Base-by-base conservation (phyloP, 2,888 invertebrate species). In the Slavum lentiscoides region DNA sequence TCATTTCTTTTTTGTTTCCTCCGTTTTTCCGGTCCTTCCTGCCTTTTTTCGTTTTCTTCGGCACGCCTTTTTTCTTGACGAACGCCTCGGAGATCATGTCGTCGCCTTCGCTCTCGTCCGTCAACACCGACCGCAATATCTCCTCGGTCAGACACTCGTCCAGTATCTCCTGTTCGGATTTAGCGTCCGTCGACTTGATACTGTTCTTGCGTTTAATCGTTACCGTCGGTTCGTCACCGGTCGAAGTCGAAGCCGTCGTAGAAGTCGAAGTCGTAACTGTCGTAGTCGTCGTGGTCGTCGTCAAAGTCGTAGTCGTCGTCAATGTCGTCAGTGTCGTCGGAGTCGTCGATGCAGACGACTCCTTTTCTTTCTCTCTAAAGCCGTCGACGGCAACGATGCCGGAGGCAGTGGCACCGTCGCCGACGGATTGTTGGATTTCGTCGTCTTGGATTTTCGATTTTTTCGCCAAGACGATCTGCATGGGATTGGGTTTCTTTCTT, bases 31-130 rank as follows among this genome's bases (percentile, higher is more conserved):
- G 59, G 59, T 74, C 73, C 72, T 61, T 81, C 43, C 82, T n/a
- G n/a, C 82, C 81, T 69, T 74, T 82, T 68, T 83, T 82, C 11
- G 83, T 81, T 15, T 82, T 83, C 49, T 83, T 82, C 13, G 82
- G 39, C 62, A 68, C 75, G 23, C 80, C 55, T 74, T 83, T 83
- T 74, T 81, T 82, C 58, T 83, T 82, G 30, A 82, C 82, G 58
- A 80, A 82, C 21, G 74, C 67, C 30, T 80, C 81, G 59, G 37
- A 39, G 30, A 81, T 74, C 68, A 74, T 82, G 58, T 82, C 74
- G 62, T 83, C 53, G 67, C 82, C 81, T 72, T 83, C 80, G 77
- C 83, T 74, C 74, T 82, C 69, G 62, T 82, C 74, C 82, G 83
- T 73, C 82, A 82, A 59, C 69, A 69, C 39, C 74, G 83, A 62